Evolutionary conservation across 2,888 invertebrate species (phyloP).

Genomic region (Andrena camellia): DNA sequence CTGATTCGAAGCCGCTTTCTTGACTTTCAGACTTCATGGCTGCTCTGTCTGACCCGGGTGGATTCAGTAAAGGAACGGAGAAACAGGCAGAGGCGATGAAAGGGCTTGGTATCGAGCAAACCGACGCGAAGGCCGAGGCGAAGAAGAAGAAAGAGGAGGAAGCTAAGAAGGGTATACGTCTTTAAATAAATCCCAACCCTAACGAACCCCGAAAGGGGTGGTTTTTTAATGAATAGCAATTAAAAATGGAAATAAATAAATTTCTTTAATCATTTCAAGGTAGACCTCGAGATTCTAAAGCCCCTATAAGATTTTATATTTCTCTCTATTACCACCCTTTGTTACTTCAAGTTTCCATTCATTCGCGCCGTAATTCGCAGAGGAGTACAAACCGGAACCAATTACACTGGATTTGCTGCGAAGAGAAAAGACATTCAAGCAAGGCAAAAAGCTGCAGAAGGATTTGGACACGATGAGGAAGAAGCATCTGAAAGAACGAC

Average conservation of each 20-base stretch:
- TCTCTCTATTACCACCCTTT: neutral
- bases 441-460: conserved; percentile 87
- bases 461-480: conserved; percentile 88
- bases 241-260: neutral
- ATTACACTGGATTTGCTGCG: conserved; percentile 86
- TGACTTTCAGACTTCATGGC: conserved; percentile 95
- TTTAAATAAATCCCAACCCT: conserved; percentile 12
- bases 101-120: conserved; percentile 89
- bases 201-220: neutral
- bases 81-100: conserved; percentile 89
- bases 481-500: conserved; percentile 88
- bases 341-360: neutral
- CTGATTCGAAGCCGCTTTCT: conserved; percentile 16
- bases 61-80: conserved; percentile 89
- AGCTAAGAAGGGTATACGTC: conserved; percentile 78
- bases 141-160: conserved; percentile 83
- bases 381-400: conserved; percentile 82
- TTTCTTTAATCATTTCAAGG: neutral
- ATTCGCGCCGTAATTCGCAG: conserved; percentile 61
- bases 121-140: conserved; percentile 82
- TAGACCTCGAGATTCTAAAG: neutral
- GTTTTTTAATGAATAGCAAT: neutral
- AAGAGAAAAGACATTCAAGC: conserved; percentile 86
- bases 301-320: neutral
- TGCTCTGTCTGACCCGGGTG: conserved; percentile 97